Base-by-base conservation (phyloP, 1,140 invertebrate species). In the Trichoplusia ni region DNA sequence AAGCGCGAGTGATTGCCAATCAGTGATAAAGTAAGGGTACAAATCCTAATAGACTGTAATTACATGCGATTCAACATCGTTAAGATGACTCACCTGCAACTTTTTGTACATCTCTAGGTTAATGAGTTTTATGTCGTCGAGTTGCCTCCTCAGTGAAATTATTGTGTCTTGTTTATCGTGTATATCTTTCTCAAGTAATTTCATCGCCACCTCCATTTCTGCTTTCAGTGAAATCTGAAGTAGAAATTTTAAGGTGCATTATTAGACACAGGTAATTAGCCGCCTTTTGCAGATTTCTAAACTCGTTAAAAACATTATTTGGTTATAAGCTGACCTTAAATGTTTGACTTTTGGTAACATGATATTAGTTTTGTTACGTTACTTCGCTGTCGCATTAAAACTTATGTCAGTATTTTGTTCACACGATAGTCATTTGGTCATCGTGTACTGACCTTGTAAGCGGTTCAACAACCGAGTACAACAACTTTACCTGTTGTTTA, bases 31-130 rank as follows among this genome's bases (percentile, higher is more conserved):
- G 38, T 58, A 47, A 60, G 58, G 58, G 44, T 71, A 79, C 68
- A 73, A 72, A 67, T 73, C 64, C 60, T 70, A 70, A 31, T 40
- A 59, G 51, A 27, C 40, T 27, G n/a, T 27, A 31, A 54, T 14
- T n/a, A 19, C 53, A 58, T 59, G 44, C 54, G 5, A 19, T 35
- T 25, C 19, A 19, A 46, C 21, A 37, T 37, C 2, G 42, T 60
- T 5, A 31, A 44, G 33, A 42, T 49, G 5, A 86, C 90, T 93
- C 92, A 98, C 98, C 97, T 99, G 97, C 73, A 99, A 91, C 88
- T 99, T 99, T 86, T 95, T 96, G 91, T 98, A 99, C 96, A 99
- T 97, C 91, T 99, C 98, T 83, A 99, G 92, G 90, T 99, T 99
- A 70, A 99, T 99, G 56, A 95, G 92, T 91, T 99, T 99, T 67